Evolutionary conservation across 2,888 invertebrate species (phyloP), one percentile per base, ranked within the genome.

Genomic region (Cephus pygmeus): DNA sequence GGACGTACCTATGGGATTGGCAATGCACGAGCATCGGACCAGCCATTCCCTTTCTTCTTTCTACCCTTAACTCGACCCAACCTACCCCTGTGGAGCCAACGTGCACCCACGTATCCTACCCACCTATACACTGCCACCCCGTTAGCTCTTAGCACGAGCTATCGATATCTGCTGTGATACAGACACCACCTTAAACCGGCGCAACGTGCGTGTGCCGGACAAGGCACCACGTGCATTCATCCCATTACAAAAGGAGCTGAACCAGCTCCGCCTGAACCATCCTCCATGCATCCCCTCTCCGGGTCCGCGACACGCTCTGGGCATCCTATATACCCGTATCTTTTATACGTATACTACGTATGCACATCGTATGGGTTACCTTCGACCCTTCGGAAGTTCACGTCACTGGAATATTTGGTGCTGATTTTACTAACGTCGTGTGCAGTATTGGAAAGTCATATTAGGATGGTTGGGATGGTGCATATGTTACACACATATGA

Each of bases 201-300:
- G 80, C 88, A 88, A 88, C 87, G 88, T 88, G 88, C 86, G 86
- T 88, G 88, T 88, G 81, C 80, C 84, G 84, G 88, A 86, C 87
- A 86, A 86, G 87, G 88, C 88, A 88, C 87, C 88, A 86, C 87
- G 87, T 88, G 88, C 87, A 86, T 87, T 87, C 86, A 81, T 86
- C 87, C 88, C 85, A 88, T 88, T 88, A 88, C 88, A 84, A 86
- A 88, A 88, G 87, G 83, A 88, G 88, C 88, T 88, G 88, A 88
- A 88, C 85, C 86, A 88, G 88, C 88, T 84, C 82, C 82, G 85
- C 79, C 81, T 81, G 83, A 85, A 80, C 85, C 87, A 82, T 83
- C 83, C 85, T 11, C 69, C 76, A 1, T 31, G 31, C 75, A 68
- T 34, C 75, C 75, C 68, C 4, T 34, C 82, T 84, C 84, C 85